Evolutionary conservation across 2,797 vertebrate genomes (phyloP).

Genomic region (Characodon lateralis): DNA sequence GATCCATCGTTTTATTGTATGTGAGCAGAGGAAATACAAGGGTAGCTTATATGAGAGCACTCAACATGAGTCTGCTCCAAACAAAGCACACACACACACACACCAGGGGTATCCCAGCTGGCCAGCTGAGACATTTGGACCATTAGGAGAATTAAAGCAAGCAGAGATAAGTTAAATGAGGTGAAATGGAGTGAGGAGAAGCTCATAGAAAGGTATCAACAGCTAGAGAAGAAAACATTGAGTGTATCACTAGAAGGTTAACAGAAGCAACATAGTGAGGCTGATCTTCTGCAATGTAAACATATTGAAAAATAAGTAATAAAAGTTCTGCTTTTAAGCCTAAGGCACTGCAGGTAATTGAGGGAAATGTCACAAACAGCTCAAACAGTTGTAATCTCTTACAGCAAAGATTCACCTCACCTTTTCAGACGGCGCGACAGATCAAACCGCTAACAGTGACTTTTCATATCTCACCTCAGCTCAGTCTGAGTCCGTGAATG

Average conservation of each 20-base stretch:
- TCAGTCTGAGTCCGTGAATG: slow-evolving; percentile 49
- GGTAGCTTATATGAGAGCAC: slow-evolving; percentile 50
- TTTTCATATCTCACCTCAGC: slow-evolving; percentile 29
- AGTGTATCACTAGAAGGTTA: slow-evolving; percentile 13
- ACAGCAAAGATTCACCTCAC: slow-evolving; percentile 40
- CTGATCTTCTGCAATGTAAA: slow-evolving; percentile 24
- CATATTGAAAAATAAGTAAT: slow-evolving; percentile 15
- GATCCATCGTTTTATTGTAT: slow-evolving; percentile 67
- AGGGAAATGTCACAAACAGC: slow-evolving; percentile 9
- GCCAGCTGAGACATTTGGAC: slow-evolving; percentile 66
- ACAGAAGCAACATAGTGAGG: slow-evolving; percentile 14
- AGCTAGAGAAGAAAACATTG: slow-evolving; percentile 17
- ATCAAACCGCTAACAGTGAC: slow-evolving; percentile 48
- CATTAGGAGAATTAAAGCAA: slow-evolving; percentile 68
- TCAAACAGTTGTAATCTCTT: slow-evolving; percentile 34
- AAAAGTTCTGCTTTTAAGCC: slow-evolving; percentile 22
- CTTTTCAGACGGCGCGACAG: slow-evolving; percentile 27
- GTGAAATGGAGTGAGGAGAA: slow-evolving; percentile 6
- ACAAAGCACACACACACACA: slow-evolving; percentile 43
- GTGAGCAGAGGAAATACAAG: slow-evolving; percentile 55
- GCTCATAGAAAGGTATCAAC: slow-evolving; percentile 26
- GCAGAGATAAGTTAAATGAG: slow-evolving; percentile 41
- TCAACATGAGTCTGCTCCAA: slow-evolving; percentile 24
- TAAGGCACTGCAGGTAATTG: neutral
- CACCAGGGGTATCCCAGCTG: slow-evolving; percentile 56